Evolutionary conservation across 2,113 vertebrate species (phyloP).

Genomic region (Trematocara unimaculatum): DNA sequence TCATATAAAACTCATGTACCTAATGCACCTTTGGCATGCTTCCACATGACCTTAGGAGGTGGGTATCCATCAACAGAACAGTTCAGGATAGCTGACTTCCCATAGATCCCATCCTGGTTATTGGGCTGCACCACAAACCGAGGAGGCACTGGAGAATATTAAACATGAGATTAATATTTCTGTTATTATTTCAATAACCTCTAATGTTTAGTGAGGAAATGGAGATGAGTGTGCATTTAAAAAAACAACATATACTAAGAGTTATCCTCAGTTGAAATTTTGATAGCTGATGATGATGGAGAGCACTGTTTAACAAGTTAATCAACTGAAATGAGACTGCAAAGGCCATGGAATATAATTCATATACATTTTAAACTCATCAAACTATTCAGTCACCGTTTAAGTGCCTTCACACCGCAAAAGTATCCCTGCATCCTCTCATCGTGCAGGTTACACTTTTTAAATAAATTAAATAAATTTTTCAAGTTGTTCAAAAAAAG

Average conservation of each 20-base stretch:
- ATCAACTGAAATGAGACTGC: neutral
- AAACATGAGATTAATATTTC: neutral
- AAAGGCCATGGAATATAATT: neutral
- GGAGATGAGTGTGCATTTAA: neutral
- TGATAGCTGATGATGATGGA: neutral
- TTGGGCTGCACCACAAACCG: constrained; percentile 96
- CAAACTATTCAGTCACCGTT: neutral
- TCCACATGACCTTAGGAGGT: constrained; percentile 98
- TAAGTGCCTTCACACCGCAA: neutral
- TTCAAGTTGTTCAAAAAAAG: neutral
- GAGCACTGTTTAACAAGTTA: neutral
- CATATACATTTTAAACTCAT: neutral
- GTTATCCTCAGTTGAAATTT: neutral
- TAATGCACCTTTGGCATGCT: constrained; percentile 87
- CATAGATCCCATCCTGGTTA: constrained; percentile 97
- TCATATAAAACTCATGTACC: constrained; percentile 22
- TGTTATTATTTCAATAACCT: neutral
- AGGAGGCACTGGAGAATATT: constrained; percentile 82
- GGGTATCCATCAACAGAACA: constrained; percentile 97
- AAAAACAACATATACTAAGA: neutral
- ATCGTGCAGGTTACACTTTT: neutral
- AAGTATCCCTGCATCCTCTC: neutral
- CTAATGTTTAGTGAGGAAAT: neutral
- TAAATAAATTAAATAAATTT: neutral
- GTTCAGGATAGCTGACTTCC: constrained; percentile 92